Percentiles rank a stretch among this genome's conserved stretches.
Evolutionary conservation across 2,797 vertebrate genomes (phyloP).

Genomic region (Hyperoplus lanceolatus): DNA sequence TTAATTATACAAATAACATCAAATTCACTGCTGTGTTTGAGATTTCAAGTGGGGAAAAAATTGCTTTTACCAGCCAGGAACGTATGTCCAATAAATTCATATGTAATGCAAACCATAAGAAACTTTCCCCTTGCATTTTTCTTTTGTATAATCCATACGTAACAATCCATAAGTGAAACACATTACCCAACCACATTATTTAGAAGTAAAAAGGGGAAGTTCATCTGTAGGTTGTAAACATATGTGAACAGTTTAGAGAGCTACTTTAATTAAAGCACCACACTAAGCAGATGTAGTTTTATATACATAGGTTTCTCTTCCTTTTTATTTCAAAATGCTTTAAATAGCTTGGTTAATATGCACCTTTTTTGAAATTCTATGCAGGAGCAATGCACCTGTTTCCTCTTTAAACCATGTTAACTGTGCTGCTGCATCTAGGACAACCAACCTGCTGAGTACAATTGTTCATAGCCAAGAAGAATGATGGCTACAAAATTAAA

Average conservation of each 20-base stretch:
- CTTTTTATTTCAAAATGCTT: neutral
- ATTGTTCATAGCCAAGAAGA: neutral
- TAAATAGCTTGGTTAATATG: neutral
- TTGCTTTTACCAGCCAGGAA: neutral
- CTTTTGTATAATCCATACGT: neutral
- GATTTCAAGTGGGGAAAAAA: neutral
- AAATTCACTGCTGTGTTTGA: neutral
- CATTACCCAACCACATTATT: neutral
- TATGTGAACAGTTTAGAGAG: neutral
- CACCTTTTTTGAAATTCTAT: neutral
- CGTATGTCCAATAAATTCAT: neutral
- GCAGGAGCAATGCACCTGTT: neutral
- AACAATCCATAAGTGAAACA: neutral
- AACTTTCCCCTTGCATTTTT: neutral
- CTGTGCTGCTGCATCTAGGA: neutral
- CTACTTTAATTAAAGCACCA: neutral
- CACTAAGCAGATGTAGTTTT: neutral
- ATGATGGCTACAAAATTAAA: neutral
- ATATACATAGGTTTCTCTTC: neutral
- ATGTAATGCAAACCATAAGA: too few relatives aligned
- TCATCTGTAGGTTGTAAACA: neutral
- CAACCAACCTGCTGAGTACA: neutral
- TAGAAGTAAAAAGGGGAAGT: neutral
- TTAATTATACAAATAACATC: neutral
- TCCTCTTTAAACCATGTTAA: neutral